These are phyloP conservation scores for Choristoneura fumiferana DNA, from an alignment of 1,140 invertebrate species.

Conservation along the genomic window DNA sequence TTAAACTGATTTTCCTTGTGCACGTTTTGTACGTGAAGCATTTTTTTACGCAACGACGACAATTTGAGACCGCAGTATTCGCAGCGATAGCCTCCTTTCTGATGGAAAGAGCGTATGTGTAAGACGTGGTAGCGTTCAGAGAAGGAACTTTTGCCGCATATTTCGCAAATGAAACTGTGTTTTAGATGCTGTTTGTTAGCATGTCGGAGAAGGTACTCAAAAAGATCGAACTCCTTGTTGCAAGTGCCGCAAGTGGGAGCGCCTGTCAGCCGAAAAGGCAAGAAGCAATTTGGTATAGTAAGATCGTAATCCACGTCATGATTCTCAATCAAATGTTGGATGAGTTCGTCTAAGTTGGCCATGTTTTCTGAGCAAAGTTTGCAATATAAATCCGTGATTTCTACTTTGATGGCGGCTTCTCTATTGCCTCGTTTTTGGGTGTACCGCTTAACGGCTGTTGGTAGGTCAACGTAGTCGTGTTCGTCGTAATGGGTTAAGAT, in stretches of 20 bases:
- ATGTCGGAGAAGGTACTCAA: constrained; percentile 7
- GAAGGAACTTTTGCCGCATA: constrained; percentile 5
- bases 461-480: constrained; percentile 2
- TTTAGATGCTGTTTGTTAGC: constrained; percentile 6
- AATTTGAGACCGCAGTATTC: neutral
- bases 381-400: neutral
- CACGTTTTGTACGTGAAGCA: neutral
- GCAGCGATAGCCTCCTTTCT: neutral
- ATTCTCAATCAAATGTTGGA: neutral
- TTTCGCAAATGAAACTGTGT: constrained; percentile 7
- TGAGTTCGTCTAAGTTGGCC: neutral
- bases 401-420: constrained; percentile 5
- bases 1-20: neutral
- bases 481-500: neutral
- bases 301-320: constrained; percentile 7
- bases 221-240: neutral
- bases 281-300: neutral
- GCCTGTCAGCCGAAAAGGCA: neutral
- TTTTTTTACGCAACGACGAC: neutral
- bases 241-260: neutral
- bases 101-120: neutral
- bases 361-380: neutral
- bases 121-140: neutral
- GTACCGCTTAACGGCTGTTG: neutral
- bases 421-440: neutral